Evolutionary conservation across 2,888 invertebrate species (phyloP).

Genomic region (Allygus modestus): DNA sequence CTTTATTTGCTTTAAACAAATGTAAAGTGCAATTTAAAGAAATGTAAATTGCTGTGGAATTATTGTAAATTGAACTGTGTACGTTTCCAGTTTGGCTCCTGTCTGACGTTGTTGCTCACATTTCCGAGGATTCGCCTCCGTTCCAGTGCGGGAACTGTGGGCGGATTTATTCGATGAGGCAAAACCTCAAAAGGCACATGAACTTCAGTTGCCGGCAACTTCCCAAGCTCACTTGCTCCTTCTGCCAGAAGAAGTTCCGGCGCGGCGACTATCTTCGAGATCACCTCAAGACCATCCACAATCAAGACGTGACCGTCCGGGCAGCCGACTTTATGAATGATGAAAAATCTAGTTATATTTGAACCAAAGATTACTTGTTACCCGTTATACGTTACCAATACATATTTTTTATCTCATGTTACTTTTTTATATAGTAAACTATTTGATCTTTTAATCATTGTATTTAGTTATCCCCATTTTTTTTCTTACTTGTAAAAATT

Average conservation of each 20-base stretch:
- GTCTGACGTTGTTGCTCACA: conserved; percentile 22
- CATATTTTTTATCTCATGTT: conserved; percentile 1
- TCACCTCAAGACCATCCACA: conserved; percentile 27
- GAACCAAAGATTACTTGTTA: conserved; percentile 34
- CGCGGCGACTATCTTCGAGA: conserved; percentile 41
- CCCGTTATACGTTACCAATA: conserved; percentile 12
- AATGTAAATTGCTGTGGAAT: neutral
- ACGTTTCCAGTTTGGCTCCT: conserved; percentile 27
- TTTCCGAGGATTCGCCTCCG: neutral
- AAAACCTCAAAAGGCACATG: conserved; percentile 68
- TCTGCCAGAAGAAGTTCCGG: conserved; percentile 64
- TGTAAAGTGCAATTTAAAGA: too few species aligned
- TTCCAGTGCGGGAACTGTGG: conserved; percentile 64
- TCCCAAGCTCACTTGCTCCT: conserved; percentile 66
- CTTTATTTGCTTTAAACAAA: neutral
- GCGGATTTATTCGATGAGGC: conserved; percentile 65
- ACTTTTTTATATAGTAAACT: neutral
- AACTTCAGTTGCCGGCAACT: conserved; percentile 69
- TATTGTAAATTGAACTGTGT: neutral
- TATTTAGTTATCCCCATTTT: neutral
- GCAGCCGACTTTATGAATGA: neutral
- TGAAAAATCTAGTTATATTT: conserved; percentile 16
- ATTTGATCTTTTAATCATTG: neutral
- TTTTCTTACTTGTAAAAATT: neutral
- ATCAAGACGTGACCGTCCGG: conserved; percentile 34